Conservation (phyloP, 2,888 invertebrate genomes). For the Cerastis rubricosa region DNA sequence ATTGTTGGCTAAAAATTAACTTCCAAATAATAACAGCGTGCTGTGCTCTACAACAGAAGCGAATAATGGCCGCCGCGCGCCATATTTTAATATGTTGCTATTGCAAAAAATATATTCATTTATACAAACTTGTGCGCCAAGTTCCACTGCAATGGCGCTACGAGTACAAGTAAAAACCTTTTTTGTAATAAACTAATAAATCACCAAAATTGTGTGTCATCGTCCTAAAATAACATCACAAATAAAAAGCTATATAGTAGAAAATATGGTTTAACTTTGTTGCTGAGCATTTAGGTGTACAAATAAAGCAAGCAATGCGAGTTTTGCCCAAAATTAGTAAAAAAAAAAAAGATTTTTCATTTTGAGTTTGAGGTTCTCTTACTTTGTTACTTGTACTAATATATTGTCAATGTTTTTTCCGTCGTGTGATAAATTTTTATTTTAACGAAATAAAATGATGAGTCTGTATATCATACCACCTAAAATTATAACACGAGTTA, state of each 20-base stretch:
- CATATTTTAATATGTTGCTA: conserved; percentile 57
- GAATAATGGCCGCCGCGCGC: conserved; percentile 54
- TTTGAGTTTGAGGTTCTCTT: too few species aligned
- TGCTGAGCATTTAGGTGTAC: not conserved
- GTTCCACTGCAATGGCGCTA: not conserved
- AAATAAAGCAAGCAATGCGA: not conserved
- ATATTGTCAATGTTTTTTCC: too few species aligned
- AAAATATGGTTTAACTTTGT: not conserved
- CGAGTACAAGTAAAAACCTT: not conserved
- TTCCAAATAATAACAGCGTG: conserved; percentile 48
- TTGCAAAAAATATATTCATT: not conserved
- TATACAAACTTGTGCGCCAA: not conserved
- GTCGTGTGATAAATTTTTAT: not conserved
- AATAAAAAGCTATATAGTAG: not conserved
- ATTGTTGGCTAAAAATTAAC: conserved; percentile 18
- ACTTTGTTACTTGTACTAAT: too few species aligned
- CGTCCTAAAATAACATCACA: not conserved
- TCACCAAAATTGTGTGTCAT: not conserved
- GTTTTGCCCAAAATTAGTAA: too few species aligned
- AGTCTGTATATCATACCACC: too few species aligned
- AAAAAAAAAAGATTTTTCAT: too few species aligned
- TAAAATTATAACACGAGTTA: not conserved
- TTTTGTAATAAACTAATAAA: not conserved
- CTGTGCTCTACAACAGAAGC: conserved; percentile 59
- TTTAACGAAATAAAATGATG: too few species aligned